Base-by-base conservation (phyloP, 2,113 vertebrate species). In the Eulemur rufifrons region DNA sequence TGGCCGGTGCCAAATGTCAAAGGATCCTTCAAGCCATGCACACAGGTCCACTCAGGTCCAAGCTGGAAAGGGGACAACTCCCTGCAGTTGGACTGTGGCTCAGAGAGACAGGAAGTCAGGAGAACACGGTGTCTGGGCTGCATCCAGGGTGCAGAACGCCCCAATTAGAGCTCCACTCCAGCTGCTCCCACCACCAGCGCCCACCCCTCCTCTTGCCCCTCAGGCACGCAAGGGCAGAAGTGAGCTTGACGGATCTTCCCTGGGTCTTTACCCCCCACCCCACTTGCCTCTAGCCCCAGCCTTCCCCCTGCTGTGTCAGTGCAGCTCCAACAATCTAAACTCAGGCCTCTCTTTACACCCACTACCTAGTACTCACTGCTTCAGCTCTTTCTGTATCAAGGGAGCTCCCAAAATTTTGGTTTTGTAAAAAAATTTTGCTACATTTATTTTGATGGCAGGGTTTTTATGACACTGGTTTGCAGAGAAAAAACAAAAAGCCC, bases 111-210 rank as follows among this genome's bases (percentile, higher is more conserved):
- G 23, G 34, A 50, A 45, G 37, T 42, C 4, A 9, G 23, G 42
- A 25, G 12, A 27, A 32, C 8, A 17, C 4, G 1, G 27, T 6
- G 8, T 37, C 25, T 27, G 4, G 21, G 42, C n/a, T 17, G 2
- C 1, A 29, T 25, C 29, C 15, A 3, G 47, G 39, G 50, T 8
- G 32, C 2, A 18, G 8, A 87, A 27, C 8, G 3, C 6, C 12
- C n/a, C 12, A 25, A 21, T 3, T 45, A 12, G 42, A 87, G 1
- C 29, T 39, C 6, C 21, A 73, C 27, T 39, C 21, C 61, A 1
- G 61, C 61, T 29, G 61, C 61, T 63, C 59, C 39, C 6, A 47
- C 20, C 27, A 27, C 6, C n/a, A 23, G 47, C 1, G 47, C 8
- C 64, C 34, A 29, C 4, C 29, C 39, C 47, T 66, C 54, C 17